Evolutionary conservation across 35 echinoderm and acorn worm genomes (phyloP).

Genomic region (Anneissia japonica): DNA sequence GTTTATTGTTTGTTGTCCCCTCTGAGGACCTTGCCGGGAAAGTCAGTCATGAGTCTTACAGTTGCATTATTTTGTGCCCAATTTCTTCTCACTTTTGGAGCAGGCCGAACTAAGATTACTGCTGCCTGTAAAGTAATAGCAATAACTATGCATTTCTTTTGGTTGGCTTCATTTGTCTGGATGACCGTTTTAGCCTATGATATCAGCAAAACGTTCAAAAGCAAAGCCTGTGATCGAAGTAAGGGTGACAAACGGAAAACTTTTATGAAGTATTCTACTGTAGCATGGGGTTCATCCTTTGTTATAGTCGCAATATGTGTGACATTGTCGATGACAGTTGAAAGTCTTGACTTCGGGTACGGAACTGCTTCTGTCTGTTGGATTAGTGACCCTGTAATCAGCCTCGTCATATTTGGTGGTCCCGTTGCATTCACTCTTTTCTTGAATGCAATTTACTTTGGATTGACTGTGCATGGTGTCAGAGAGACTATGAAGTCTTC

Average conservation of each 20-base stretch:
- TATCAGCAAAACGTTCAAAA: conserved; percentile 51
- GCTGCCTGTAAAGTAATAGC: conserved; percentile 28
- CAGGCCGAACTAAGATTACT: neutral
- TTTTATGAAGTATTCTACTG: conserved; percentile 13
- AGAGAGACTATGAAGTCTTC: neutral
- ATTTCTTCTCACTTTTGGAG: conserved; percentile 35
- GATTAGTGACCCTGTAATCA: conserved; percentile 34
- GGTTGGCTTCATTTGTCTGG: conserved; percentile 62
- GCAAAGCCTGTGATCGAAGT: neutral
- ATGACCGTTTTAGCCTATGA: conserved; percentile 69
- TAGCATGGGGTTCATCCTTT: conserved; percentile 50
- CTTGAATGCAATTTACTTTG: neutral
- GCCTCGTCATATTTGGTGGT: conserved; percentile 18
- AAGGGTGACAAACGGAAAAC: neutral
- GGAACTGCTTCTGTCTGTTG: conserved; percentile 29
- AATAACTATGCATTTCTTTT: conserved; percentile 41
- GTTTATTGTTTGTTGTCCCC: conserved; percentile 44
- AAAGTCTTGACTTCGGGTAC: conserved; percentile 33
- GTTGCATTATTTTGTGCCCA: conserved; percentile 54
- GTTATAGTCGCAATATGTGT: conserved; percentile 31
- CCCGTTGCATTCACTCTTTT: conserved; percentile 4
- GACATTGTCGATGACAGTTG: conserved; percentile 10
- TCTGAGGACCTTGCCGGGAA: conserved; percentile 59
- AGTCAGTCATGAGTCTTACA: conserved; percentile 58
- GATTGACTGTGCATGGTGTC: neutral